Percentiles rank a stretch among this genome's conserved stretches.
Conservation (phyloP, 2,113 vertebrate genomes). For the Pandion haliaetus region DNA sequence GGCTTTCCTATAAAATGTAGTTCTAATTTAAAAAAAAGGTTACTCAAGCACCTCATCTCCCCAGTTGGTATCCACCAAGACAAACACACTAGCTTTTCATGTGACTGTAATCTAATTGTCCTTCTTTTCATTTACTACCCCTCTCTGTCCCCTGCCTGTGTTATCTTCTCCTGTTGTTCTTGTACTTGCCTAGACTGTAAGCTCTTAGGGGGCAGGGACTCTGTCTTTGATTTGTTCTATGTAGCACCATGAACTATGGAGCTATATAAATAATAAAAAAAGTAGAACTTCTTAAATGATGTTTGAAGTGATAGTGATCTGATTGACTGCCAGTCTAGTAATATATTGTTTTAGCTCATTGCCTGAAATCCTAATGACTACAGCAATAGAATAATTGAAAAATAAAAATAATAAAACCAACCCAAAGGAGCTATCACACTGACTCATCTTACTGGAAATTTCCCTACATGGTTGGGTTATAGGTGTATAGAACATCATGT, state of each 20-base stretch:
- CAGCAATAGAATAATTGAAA: neutral
- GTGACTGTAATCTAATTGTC: slow-evolving; percentile 44
- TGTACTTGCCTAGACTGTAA: slow-evolving; percentile 67
- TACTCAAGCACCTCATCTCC: neutral
- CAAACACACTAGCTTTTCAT: slow-evolving; percentile 18
- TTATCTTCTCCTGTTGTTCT: slow-evolving; percentile 54
- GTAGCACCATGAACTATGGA: slow-evolving; percentile 62
- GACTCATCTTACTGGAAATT: neutral
- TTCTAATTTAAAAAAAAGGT: slow-evolving; percentile 9
- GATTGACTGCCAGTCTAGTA: slow-evolving; percentile 37
- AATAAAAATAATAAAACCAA: neutral
- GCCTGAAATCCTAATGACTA: neutral
- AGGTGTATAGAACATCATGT: neutral
- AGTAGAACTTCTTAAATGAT: slow-evolving; percentile 49
- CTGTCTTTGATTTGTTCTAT: slow-evolving; percentile 53
- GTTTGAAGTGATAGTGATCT: slow-evolving; percentile 53
- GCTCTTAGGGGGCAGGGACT: slow-evolving; percentile 65
- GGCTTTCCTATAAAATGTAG: neutral
- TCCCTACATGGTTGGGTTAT: neutral
- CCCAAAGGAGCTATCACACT: neutral
- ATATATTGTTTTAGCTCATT: neutral
- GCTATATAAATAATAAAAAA: slow-evolving; percentile 68
- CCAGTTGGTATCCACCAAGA: neutral
- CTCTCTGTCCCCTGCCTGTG: slow-evolving; percentile 30
- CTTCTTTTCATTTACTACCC: slow-evolving; percentile 10